phyloP scores from a whole-genome alignment of 2,113 vertebrate genomes.

The Bubo scandiacus region DNA sequence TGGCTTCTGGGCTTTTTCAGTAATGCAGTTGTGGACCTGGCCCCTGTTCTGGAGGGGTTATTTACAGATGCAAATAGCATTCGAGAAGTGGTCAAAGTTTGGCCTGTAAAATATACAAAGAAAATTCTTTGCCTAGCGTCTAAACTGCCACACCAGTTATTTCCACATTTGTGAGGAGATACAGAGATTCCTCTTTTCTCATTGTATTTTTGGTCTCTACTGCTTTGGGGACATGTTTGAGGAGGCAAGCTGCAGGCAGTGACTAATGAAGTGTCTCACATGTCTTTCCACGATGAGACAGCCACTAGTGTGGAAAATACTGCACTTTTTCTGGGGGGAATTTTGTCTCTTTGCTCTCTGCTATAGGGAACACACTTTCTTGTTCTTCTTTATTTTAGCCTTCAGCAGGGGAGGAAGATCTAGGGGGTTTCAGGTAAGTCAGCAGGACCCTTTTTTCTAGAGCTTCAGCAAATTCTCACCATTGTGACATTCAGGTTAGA shows the following conservation, averaged over 20 bases:
- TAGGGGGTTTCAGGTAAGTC: background rate
- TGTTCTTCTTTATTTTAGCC: slow-evolving; percentile 43
- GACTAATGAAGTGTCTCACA: slow-evolving; percentile 58
- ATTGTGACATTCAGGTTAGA: background rate
- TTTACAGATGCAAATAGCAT: background rate
- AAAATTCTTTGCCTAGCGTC: background rate
- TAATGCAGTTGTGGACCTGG: background rate
- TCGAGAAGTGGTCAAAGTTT: background rate
- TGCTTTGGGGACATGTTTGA: background rate
- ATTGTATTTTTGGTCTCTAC: slow-evolving; percentile 27
- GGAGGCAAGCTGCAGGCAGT: slow-evolving; percentile 4
- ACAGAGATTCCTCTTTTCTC: slow-evolving; percentile 44
- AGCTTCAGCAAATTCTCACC: background rate
- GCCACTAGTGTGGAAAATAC: slow-evolving; percentile 46
- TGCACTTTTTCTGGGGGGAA: slow-evolving; percentile 28
- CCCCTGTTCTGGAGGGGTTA: background rate
- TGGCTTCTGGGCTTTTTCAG: background rate
- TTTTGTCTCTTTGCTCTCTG: slow-evolving; percentile 17
- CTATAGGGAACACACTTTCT: slow-evolving; percentile 6
- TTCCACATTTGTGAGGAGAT: background rate
- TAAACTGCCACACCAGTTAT: background rate
- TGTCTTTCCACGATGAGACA: slow-evolving; percentile 51
- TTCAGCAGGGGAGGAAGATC: slow-evolving; percentile 3
- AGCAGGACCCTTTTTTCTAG: background rate
- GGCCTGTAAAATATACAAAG: background rate